Conservation (phyloP, 2,797 vertebrate species). For the Myotis pilosus region DNA sequence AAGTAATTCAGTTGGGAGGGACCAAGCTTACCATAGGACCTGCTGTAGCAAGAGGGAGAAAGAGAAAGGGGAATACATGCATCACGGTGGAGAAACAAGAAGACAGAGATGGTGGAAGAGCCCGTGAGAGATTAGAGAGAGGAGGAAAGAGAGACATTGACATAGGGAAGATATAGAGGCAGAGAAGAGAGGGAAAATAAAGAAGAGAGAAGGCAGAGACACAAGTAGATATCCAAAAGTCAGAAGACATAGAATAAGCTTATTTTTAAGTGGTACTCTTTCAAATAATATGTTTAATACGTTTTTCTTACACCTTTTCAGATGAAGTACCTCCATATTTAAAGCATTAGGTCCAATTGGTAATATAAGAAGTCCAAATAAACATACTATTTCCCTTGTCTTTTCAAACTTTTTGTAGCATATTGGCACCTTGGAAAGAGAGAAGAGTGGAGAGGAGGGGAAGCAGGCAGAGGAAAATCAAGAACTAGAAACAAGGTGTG, state of each 20-base stretch:
- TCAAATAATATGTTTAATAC: background rate
- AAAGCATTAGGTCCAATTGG: background rate
- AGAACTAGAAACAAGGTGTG: background rate
- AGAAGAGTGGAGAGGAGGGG: background rate
- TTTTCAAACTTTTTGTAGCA: background rate
- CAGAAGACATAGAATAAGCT: background rate
- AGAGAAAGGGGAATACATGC: background rate
- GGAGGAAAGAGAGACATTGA: background rate
- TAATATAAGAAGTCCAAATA: background rate
- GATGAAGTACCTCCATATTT: background rate
- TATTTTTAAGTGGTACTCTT: background rate
- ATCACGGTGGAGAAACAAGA: background rate
- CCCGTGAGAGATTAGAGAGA: background rate
- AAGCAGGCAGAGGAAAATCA: background rate
- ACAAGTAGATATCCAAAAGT: background rate
- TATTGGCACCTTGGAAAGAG: background rate
- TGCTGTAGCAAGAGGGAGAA: background rate
- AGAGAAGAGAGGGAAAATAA: background rate
- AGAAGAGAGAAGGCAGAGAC: background rate
- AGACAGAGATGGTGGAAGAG: background rate
- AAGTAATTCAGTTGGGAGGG: background rate
- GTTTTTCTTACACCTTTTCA: background rate
- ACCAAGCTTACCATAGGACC: background rate
- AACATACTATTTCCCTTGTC: background rate
- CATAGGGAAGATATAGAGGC: background rate